These are phyloP conservation scores for Crotalus horridus DNA, from an alignment of 2,113 vertebrate genomes.

Conservation along the genomic window DNA sequence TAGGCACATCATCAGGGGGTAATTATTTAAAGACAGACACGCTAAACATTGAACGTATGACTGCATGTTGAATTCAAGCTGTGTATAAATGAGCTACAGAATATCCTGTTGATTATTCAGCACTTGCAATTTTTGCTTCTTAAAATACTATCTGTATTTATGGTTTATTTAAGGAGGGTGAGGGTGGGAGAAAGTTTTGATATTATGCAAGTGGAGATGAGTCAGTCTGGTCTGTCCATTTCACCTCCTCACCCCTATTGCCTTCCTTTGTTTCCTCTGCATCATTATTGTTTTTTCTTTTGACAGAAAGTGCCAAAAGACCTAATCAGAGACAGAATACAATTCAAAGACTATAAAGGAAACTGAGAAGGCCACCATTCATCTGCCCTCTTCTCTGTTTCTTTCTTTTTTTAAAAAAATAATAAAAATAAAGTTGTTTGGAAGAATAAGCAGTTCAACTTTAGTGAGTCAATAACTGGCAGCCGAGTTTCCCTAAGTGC, in stretches of 20 bases:
- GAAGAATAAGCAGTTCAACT: slow-evolving; percentile 16
- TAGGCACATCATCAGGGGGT: background rate
- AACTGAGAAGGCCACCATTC: background rate
- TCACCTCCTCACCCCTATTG: slow-evolving; percentile 18
- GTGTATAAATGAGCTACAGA: background rate
- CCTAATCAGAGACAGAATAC: background rate
- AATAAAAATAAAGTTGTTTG: slow-evolving; percentile 5
- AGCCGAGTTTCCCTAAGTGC: background rate
- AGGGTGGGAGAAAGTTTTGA: background rate
- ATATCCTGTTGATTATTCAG: background rate
- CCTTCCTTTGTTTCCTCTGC: slow-evolving; percentile 9
- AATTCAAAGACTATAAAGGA: background rate
- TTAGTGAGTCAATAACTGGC: background rate
- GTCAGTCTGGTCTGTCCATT: background rate
- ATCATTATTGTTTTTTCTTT: background rate
- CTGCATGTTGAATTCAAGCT: background rate
- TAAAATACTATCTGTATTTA: background rate
- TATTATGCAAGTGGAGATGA: background rate
- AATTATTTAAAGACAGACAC: background rate
- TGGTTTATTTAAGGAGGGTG: background rate
- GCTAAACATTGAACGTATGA: background rate
- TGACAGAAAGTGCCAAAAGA: background rate
- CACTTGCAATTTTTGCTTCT: background rate
- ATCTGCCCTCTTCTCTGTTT: background rate
- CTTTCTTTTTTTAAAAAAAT: background rate